Evolutionary conservation across 2,113 vertebrate genomes (phyloP), one percentile per base, ranked within the genome.

Genomic region (Carettochelys insculpta): DNA sequence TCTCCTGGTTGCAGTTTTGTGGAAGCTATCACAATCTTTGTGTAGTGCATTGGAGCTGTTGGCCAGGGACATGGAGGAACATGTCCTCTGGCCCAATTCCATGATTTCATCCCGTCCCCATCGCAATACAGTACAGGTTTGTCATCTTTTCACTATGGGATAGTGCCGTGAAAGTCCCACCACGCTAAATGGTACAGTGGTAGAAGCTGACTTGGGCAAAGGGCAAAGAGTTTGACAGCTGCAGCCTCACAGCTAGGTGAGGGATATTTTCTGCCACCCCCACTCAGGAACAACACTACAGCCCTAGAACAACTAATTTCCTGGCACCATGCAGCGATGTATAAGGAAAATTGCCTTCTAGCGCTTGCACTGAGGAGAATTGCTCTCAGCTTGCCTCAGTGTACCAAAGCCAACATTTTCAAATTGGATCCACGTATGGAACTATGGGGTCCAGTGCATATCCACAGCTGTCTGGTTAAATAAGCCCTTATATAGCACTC

Each of bases 391-490:
- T 31, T 51, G 56, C 86, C 51, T 29, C 45, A 5, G 25, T 58
- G 61, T 85, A 31, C 8, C 51, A 45, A 11, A 5, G 51, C 47
- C 88, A 85, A 20, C 34, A 27, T 79, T 93, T 90, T 87, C 80
- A 51, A 0, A 17, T 22, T 80, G 27, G 48, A 25, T 31, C 61
- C 0, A 0, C 25, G 16, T 71, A 80, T 83, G 77, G 38, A 20
- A 1, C 1, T 54, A 81, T 58, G 48, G 47, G 31, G n/a, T n/a
- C 58, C 47, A 27, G 38, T 83, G 88, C 73, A 16, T 4, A 10
- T 50, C 77, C 2, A 0, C 54, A 65, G 77, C 87, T 89, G 51
- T 19, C 83, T 68, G 61, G 9, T 85, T 92, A 13, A 38, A 83
- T 61, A 77, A 8, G 3, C 84, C 41, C 61, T 87, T 76, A 86